Evolutionary conservation across 2,888 invertebrate species (phyloP).

Genomic region (Cryptosula pallasiana): DNA sequence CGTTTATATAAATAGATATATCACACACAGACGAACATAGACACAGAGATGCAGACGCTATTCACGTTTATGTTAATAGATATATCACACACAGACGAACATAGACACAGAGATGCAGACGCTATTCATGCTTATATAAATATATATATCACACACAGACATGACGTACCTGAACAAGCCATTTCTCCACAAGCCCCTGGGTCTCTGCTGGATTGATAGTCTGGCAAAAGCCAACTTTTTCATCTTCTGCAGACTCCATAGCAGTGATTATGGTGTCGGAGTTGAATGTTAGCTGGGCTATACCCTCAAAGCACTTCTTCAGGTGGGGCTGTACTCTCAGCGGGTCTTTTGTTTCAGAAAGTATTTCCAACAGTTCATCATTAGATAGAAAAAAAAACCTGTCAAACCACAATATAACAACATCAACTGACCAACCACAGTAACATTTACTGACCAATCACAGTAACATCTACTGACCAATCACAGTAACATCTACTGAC

Average conservation of each 20-base stretch:
- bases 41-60: no score
- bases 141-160: background rate
- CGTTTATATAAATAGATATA: no score
- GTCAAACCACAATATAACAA: no score
- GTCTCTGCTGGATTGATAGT: constrained; percentile 47
- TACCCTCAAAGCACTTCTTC: constrained; percentile 54
- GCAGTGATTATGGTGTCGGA: constrained; percentile 45
- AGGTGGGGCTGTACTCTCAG: constrained; percentile 53
- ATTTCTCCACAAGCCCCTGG: constrained; percentile 49
- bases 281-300: constrained; percentile 46
- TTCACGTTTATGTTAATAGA: no score
- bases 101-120: no score
- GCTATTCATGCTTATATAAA: no score
- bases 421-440: no score
- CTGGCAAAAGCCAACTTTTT: constrained; percentile 42
- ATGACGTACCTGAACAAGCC: constrained; percentile 45
- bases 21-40: no score
- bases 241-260: constrained; percentile 53
- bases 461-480: no score
- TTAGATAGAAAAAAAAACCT: constrained; percentile 53
- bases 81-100: no score
- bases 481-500: no score
- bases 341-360: constrained; percentile 53
- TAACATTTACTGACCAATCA: no score
- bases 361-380: constrained; percentile 51